Base-by-base conservation (phyloP, 1,140 invertebrate genomes). In the Saccostrea cuccullata region DNA sequence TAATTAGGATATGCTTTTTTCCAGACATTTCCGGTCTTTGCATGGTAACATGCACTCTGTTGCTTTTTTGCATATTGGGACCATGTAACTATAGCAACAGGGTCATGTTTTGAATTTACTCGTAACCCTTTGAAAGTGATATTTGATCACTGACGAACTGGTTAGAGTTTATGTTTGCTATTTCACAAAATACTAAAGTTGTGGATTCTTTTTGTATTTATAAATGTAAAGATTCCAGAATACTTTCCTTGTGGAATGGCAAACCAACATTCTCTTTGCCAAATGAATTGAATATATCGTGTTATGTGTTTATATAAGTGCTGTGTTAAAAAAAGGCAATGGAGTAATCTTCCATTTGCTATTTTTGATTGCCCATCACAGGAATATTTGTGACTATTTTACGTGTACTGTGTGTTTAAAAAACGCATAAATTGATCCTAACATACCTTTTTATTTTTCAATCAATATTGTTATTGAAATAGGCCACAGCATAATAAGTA, bases 41-140 rank as follows among this genome's bases (percentile, higher is more conserved):
- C 23, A 2, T 84, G 15, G 55, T 12, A 36, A 17, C 84, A 60
- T 56, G 47, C 60, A 58, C 84, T 85, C 84, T 85, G 84, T 85
- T 85, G 84, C 84, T 85, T 85, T 56, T 85, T 85, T 85, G 84
- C 84, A 85, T 85, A 85, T 56, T 85, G 84, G 84, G 84, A 85
- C 84, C 84, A 85, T 85, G 84, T 85, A 85, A 85, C 84, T 56
- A 85, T 85, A 85, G 84, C 84, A 85, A 85, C 84, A 85, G 84
- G 58, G 55, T 30, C 47, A 58, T 85, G 84, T 64, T 77, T 77
- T 30, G 70, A 30, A 30, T 77, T 77, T 3, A 77, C 70, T 11
- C 26, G 13, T 77, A 77, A 77, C 70, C 70, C 70, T 36, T 77
- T 77, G 23, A 26, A 77, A 26, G 70, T 77, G 70, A 77, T 30